Evolutionary conservation across 2,797 vertebrate genomes (phyloP).

Genomic region (Amblyraja radiata): DNA sequence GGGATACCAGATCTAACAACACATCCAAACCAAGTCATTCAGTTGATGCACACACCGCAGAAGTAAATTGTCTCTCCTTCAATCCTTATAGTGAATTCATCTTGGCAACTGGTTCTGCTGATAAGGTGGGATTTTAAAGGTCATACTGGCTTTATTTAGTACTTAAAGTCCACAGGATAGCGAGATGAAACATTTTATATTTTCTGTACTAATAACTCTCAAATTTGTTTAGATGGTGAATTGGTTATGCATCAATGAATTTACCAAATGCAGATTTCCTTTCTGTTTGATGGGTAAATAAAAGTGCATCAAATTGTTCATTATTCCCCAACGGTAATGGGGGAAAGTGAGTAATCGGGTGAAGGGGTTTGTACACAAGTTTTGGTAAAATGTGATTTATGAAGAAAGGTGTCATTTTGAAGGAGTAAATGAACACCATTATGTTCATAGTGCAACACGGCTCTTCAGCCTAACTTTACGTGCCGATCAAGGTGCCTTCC

Average conservation of each 20-base stretch:
- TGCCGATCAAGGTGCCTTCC: too few relatives aligned
- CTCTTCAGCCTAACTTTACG: background rate
- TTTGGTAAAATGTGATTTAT: background rate
- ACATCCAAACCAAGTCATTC: constrained; percentile 96
- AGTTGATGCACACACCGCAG: constrained; percentile 92
- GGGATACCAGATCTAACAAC: constrained; percentile 95
- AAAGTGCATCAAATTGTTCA: background rate
- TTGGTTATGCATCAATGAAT: too few relatives aligned
- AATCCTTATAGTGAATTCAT: constrained; percentile 97
- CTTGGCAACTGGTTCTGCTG: constrained; percentile 89
- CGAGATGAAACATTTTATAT: background rate
- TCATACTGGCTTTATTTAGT: background rate
- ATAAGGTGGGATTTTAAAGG: constrained; percentile 65
- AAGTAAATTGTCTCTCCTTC: constrained; percentile 96
- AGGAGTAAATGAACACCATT: background rate
- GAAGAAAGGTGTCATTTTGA: background rate
- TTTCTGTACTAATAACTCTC: background rate
- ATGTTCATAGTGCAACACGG: background rate
- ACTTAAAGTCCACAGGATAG: background rate
- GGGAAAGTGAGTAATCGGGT: background rate
- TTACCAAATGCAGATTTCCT: too few relatives aligned
- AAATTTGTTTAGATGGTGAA: too few relatives aligned
- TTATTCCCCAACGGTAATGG: background rate
- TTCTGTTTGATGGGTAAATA: background rate
- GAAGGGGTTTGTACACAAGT: background rate